Conservation (phyloP, 2,113 vertebrate genomes). For the Petaurus breviceps region DNA sequence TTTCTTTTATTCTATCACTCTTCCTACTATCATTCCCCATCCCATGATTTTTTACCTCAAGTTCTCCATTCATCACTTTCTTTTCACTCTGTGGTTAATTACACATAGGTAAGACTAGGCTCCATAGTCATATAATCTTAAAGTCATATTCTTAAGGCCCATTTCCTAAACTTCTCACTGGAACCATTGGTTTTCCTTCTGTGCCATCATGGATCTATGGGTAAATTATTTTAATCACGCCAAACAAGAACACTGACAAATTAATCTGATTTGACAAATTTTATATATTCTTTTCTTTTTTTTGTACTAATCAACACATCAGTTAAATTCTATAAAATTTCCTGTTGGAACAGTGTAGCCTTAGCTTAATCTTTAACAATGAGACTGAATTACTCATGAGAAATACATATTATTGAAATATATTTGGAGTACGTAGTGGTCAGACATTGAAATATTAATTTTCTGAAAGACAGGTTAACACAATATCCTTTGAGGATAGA, state of each 20-base stretch:
- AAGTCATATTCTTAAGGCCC: too few species aligned
- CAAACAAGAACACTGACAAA: not conserved
- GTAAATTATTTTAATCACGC: not conserved
- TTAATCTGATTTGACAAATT: not conserved
- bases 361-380: slow-evolving; percentile 10
- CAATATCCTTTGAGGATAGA: not conserved
- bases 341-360: not conserved
- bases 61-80: too few species aligned
- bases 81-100: too few species aligned
- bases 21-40: not conserved
- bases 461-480: not conserved
- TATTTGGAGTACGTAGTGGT: not conserved
- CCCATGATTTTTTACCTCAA: too few species aligned
- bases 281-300: slow-evolving; percentile 6
- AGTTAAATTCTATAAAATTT: slow-evolving; percentile 12
- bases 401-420: slow-evolving; percentile 29
- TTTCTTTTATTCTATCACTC: not conserved
- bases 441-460: not conserved
- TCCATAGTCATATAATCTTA: too few species aligned
- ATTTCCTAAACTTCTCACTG: not conserved
- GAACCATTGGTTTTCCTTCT: not conserved
- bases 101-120: too few species aligned
- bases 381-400: slow-evolving; percentile 4
- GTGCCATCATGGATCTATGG: not conserved
- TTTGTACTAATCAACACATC: not conserved